Conservation (phyloP, 2,797 vertebrate species). For the Sebastes itinus region DNA sequence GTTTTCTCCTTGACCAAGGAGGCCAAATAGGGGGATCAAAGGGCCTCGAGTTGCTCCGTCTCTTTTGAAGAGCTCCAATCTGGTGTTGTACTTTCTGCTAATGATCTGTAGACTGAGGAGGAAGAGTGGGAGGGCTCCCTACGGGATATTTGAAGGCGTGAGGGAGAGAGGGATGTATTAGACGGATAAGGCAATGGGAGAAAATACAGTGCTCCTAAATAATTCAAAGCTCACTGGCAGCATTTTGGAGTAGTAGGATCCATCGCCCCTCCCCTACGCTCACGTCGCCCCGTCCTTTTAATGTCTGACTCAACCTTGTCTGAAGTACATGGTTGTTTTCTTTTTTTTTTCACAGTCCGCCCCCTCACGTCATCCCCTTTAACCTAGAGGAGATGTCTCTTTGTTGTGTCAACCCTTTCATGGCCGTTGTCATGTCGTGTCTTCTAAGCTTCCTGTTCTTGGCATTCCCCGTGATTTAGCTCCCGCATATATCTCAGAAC, state of each 20-base stretch:
- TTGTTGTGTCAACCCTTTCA: conserved; percentile 69
- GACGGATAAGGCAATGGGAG: conserved; percentile 53
- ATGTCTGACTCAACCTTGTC: conserved; percentile 54
- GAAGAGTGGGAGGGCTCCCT: conserved; percentile 60
- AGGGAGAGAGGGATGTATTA: conserved; percentile 59
- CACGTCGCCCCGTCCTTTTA: conserved; percentile 40
- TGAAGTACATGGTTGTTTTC: conserved; percentile 55
- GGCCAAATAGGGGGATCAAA: conserved; percentile 73
- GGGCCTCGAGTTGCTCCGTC: conserved; percentile 50
- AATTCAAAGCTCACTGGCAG: conserved; percentile 66
- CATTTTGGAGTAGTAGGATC: conserved; percentile 48
- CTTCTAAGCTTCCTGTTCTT: conserved; percentile 34
- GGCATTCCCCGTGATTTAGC: conserved; percentile 38
- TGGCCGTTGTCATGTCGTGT: conserved; percentile 46
- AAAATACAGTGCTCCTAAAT: conserved; percentile 69
- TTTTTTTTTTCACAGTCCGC: conserved; percentile 13
- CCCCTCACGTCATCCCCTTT: conserved; percentile 55
- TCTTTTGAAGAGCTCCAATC: conserved; percentile 77
- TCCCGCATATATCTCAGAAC: conserved; percentile 14
- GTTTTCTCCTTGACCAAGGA: conserved; percentile 66
- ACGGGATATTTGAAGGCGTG: conserved; percentile 62
- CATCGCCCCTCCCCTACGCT: conserved; percentile 25
- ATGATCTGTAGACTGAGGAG: conserved; percentile 72
- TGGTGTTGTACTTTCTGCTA: conserved; percentile 69
- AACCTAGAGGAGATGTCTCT: conserved; percentile 58